Evolutionary conservation across 2,113 vertebrate genomes (phyloP).

Genomic region (Mormyrus lacerda): DNA sequence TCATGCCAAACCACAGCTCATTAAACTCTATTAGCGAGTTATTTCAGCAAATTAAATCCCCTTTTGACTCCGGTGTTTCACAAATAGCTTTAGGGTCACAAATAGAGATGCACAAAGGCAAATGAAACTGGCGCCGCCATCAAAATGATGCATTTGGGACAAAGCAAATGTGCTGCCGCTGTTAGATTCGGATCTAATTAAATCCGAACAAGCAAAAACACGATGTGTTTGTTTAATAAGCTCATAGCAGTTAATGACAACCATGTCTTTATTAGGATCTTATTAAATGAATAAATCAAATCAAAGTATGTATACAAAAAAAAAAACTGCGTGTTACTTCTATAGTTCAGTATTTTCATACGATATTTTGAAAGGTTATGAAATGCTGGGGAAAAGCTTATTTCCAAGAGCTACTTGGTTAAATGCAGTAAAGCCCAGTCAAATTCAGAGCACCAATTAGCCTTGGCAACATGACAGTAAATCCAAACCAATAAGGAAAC

Average conservation of each 20-base stretch:
- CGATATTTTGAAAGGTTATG: background rate
- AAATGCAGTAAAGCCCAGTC: background rate
- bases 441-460: background rate
- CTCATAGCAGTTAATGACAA: constrained; percentile 13
- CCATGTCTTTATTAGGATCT: constrained; percentile 4
- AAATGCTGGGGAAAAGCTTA: background rate
- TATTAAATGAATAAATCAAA: constrained; percentile 31
- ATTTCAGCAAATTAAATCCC: constrained; percentile 62
- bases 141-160: constrained; percentile 45
- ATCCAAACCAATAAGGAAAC: background rate
- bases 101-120: constrained; percentile 38
- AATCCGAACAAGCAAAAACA: constrained; percentile 27
- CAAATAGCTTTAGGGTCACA: constrained; percentile 59
- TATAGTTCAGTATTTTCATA: background rate
- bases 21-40: constrained; percentile 65
- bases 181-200: constrained; percentile 54
- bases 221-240: constrained; percentile 19
- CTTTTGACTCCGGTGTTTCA: constrained; percentile 49
- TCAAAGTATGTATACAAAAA: constrained; percentile 19
- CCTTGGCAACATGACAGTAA: background rate
- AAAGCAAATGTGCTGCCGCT: constrained; percentile 43
- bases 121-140: constrained; percentile 43
- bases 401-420: background rate
- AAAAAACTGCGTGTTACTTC: background rate
- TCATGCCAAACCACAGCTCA: constrained; percentile 58